Evolutionary conservation across 2,888 invertebrate genomes (phyloP).

Genomic region (Rotaria socialis): DNA sequence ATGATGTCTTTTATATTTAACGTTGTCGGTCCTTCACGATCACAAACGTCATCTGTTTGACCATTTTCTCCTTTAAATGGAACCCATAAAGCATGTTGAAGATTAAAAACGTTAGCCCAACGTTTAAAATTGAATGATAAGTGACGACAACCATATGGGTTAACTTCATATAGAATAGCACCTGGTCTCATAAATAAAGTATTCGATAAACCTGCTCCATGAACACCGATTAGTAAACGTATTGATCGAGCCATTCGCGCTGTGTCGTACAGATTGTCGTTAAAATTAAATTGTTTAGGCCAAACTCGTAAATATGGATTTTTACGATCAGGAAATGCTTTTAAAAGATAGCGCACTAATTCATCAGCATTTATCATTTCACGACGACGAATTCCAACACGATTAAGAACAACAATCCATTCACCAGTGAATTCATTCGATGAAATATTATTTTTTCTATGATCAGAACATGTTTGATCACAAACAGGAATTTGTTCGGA

Average conservation of each 20-base stretch:
- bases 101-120: neutral
- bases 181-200: conserved; percentile 3
- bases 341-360: neutral
- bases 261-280: neutral
- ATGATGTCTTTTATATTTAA: neutral
- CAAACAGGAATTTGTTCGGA: neutral
- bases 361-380: neutral
- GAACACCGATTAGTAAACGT: neutral
- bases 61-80: neutral
- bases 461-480: neutral
- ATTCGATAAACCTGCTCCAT: neutral
- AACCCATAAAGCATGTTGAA: neutral
- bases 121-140: neutral
- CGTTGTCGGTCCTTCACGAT: neutral
- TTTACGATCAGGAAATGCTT: neutral
- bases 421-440: neutral
- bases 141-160: neutral
- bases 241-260: neutral
- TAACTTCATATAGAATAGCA: neutral
- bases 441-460: neutral
- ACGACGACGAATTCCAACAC: neutral
- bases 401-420: neutral
- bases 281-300: neutral
- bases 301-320: neutral
- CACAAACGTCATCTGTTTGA: neutral